Base-by-base conservation (phyloP, 2,888 invertebrate genomes). In the Tenthredo notha region DNA sequence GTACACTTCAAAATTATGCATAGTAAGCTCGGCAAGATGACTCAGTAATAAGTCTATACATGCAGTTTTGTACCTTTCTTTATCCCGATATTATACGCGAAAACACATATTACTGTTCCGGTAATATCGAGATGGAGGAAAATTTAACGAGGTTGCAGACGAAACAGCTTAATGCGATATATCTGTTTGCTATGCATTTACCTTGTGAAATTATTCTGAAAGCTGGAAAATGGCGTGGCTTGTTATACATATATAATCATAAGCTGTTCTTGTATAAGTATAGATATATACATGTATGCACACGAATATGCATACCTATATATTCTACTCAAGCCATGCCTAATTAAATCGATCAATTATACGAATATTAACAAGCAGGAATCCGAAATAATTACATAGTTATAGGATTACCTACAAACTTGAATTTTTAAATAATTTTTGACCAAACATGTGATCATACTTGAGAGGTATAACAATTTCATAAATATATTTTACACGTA, bases 1-100 rank as follows among this genome's bases (percentile, higher is more conserved):
- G 37, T 80, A 61, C 61, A 25, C 61, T 58, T 61, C 80, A 80
- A 80, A 80, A 80, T 80, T 61, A 37, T 50, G 58, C 80, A 21
- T 37, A 61, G 21, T 58, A 58, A 40, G 61, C 61, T 7, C n/a
- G 40, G 80, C 25, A 37, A 29, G n/a, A 37, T 80, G 7, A 58
- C 61, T 37, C 2, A 37, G 58, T 37, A 61, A 61, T 61, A 61
- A 61, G 80, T 80, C 61, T 25, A 61, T n/a, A 37, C 80, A 40
- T 29, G 40, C 25, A 61, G 61, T 61, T 80, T 40, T 61, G 10
- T 9, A 15, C 18, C n/a, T 80, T 80, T 61, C 61, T 80, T 80
- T 61, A 25, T 25, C 80, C 10, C 61, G 80, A 80, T 37, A 61
- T 61, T 40, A 21, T 61, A 61, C 61, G n/a, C 61, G 21, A 9